These are phyloP conservation scores for Anoplopoma fimbria DNA, from an alignment of 2,113 vertebrate species.

Conservation along the genomic window DNA sequence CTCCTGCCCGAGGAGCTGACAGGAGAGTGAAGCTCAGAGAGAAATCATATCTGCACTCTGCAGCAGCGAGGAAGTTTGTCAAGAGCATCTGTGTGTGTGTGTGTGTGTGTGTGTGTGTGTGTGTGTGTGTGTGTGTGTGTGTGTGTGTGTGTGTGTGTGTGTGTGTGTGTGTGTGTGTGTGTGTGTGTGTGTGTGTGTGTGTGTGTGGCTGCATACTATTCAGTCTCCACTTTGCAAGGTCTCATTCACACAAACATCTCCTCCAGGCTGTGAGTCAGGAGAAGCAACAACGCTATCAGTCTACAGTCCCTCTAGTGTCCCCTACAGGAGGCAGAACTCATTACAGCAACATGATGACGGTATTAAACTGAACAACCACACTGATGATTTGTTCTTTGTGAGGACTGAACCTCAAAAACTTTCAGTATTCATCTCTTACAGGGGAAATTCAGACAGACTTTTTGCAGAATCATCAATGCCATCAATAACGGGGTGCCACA, in stretches of 20 bases:
- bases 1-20: constrained; percentile 43
- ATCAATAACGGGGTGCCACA: not conserved
- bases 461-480: not conserved
- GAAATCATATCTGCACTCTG: constrained; percentile 12
- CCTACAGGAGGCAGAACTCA: constrained; percentile 41
- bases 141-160: not conserved
- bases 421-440: not conserved
- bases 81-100: not conserved
- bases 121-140: constrained; percentile 2
- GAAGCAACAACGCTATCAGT: not conserved
- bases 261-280: constrained; percentile 31
- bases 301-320: constrained; percentile 21
- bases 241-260: constrained; percentile 54
- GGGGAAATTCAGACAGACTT: not conserved
- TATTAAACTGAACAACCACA: not conserved
- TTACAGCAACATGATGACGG: constrained; percentile 21
- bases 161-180: not conserved
- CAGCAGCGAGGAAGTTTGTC: constrained; percentile 36
- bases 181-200: constrained; percentile 17
- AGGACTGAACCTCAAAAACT: too few relatives aligned
- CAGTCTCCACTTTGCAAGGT: constrained; percentile 35
- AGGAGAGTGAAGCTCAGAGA: constrained; percentile 25
- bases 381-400: not conserved
- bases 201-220: constrained; percentile 37
- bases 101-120: not conserved